These are phyloP conservation scores for Smutsia gigantea DNA, from an alignment of 2,797 vertebrate species.

Conservation along the genomic window DNA sequence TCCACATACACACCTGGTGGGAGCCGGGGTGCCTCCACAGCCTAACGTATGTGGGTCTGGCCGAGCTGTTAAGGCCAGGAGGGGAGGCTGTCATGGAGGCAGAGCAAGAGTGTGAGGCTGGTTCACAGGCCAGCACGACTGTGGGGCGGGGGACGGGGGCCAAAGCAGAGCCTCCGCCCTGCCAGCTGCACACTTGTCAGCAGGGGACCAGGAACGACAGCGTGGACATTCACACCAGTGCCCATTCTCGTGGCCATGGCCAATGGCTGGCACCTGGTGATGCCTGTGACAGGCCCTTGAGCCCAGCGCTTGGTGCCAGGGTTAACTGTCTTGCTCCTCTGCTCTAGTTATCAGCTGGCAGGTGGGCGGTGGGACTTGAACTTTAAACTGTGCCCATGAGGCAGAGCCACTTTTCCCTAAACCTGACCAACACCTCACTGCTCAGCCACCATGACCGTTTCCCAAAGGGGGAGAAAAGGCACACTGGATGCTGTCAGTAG, in stretches of 20 bases:
- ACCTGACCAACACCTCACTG: not conserved
- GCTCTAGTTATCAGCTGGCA: not conserved
- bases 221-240: too few species aligned
- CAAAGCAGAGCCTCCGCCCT: not conserved
- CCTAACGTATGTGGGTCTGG: too few species aligned
- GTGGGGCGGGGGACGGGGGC: not conserved
- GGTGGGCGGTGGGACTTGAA: not conserved
- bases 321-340: not conserved
- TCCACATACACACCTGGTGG: not conserved
- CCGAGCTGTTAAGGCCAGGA: accelerated
- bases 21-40: too few species aligned
- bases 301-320: not conserved
- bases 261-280: not conserved
- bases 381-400: not conserved
- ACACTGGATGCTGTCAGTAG: accelerated
- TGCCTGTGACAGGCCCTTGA: not conserved
- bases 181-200: accelerated
- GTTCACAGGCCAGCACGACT: not conserved
- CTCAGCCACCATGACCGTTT: not conserved
- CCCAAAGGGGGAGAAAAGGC: not conserved
- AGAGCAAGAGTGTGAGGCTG: too few species aligned
- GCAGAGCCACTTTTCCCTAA: not conserved
- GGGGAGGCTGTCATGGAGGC: too few species aligned
- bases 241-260: accelerated
- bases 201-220: not conserved